Evolutionary conservation across 2,113 vertebrate genomes (phyloP).

Genomic region (Lampris incognitus): DNA sequence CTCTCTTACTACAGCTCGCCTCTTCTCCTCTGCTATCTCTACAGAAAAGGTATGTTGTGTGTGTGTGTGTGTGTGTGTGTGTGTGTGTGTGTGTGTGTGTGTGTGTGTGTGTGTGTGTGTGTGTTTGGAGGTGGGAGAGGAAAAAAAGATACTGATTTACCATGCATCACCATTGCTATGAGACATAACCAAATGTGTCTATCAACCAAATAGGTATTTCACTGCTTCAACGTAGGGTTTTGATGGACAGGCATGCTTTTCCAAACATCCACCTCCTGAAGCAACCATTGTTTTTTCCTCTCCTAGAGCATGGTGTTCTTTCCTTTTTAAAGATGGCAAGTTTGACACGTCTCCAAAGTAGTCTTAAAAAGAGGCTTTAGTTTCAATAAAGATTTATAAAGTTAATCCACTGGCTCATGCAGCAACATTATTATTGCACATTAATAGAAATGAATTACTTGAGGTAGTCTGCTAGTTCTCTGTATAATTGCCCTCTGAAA

Average conservation of each 20-base stretch:
- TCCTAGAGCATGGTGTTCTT: not conserved
- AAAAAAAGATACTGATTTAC: not conserved
- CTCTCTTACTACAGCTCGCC: constrained; percentile 93
- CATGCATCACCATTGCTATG: not conserved
- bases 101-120: not conserved
- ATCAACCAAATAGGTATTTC: not conserved
- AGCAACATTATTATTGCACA: constrained; percentile 21
- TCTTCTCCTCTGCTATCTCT: constrained; percentile 89
- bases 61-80: not conserved
- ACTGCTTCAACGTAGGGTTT: not conserved
- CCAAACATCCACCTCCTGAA: not conserved
- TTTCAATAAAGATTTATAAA: constrained; percentile 23
- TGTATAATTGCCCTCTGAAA: constrained; percentile 58
- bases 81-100: not conserved
- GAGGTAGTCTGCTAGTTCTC: constrained; percentile 54
- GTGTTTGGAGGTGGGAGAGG: not conserved
- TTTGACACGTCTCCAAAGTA: too few species aligned
- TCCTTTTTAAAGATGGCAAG: not conserved
- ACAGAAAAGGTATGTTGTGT: constrained; percentile 88
- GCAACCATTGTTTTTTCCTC: too few species aligned
- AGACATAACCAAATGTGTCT: not conserved
- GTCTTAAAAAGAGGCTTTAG: too few species aligned
- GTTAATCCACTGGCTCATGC: constrained; percentile 58
- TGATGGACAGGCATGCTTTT: not conserved
- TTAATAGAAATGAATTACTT: constrained; percentile 62